A percentile compares a stretch with the other conserved stretches of the same genome.
Conservation (phyloP, 2,113 vertebrate genomes). For the Mionectes macconnelli region DNA sequence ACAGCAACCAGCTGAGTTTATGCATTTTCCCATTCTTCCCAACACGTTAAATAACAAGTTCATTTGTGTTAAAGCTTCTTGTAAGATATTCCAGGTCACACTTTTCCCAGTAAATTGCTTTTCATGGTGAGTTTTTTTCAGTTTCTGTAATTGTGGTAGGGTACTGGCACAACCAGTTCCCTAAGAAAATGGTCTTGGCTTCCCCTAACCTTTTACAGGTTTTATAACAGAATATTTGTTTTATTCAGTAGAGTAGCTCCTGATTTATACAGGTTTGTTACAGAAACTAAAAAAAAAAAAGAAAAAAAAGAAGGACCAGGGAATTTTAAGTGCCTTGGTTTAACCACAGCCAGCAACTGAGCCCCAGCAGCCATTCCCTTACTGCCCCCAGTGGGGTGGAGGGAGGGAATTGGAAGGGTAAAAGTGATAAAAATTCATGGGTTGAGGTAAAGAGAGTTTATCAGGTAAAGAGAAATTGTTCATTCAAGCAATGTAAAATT, state of each 20-base stretch:
- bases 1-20: neutral
- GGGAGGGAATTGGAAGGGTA: neutral
- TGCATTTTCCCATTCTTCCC: neutral
- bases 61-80: neutral
- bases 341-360: neutral
- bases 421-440: neutral
- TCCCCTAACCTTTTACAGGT: neutral
- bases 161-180: neutral
- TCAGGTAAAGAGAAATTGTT: neutral
- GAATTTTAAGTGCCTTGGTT: neutral
- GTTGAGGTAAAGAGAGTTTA: neutral
- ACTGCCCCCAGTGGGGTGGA: rapidly evolving
- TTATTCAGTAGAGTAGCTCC: neutral
- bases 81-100: neutral
- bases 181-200: neutral
- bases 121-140: neutral
- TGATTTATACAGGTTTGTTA: neutral
- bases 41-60: neutral
- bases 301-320: neutral
- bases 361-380: rapidly evolving
- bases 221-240: neutral
- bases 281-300: neutral
- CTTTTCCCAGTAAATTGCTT: neutral
- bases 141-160: neutral
- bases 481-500: neutral